Evolutionary conservation across 2,888 invertebrate species (phyloP).

Genomic region (Drosophila sordidula): DNA sequence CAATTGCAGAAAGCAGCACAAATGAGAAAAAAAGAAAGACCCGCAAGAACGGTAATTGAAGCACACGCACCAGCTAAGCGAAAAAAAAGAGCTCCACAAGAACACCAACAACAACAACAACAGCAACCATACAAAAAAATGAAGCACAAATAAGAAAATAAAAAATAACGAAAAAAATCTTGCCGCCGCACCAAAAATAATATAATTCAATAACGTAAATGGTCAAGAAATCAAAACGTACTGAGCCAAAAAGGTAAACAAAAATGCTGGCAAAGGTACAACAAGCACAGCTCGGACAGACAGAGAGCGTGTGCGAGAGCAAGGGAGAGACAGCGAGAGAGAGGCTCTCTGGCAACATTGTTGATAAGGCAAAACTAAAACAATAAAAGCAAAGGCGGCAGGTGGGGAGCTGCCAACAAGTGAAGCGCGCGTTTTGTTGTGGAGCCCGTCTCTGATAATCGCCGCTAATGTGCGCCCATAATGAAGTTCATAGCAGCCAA

Average conservation of each 20-base stretch:
- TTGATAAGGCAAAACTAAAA: conserved; percentile 65
- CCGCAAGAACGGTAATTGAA: conserved; percentile 71
- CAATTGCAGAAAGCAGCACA: conserved; percentile 57
- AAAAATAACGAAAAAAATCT: conserved; percentile 21
- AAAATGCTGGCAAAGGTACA: conserved; percentile 75
- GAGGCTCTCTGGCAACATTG: conserved; percentile 64
- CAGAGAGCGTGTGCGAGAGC: conserved; percentile 8
- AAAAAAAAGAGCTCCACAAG: conserved; percentile 5
- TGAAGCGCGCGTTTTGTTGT: conserved; percentile 50
- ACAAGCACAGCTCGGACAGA: conserved; percentile 29
- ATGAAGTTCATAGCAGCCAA: conserved; percentile 46
- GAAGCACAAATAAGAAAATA: conserved; percentile 5
- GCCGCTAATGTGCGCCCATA: conserved; percentile 61
- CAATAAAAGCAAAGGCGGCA: conserved; percentile 26
- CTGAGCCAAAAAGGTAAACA: conserved; percentile 79
- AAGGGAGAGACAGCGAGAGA: conserved; percentile 13
- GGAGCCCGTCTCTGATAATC: conserved; percentile 58
- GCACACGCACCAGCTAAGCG: conserved; percentile 59
- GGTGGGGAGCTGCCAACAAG: conserved; percentile 35
- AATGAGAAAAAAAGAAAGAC: conserved; percentile 26
- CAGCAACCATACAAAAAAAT: conserved; percentile 10
- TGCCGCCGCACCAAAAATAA: conserved; percentile 55
- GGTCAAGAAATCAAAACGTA: conserved; percentile 80
- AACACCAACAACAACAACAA: conserved; percentile 16
- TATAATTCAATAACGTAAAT: conserved; percentile 76